Evolutionary conservation across 2,888 invertebrate species (phyloP).

Genomic region (Meloe dianella): DNA sequence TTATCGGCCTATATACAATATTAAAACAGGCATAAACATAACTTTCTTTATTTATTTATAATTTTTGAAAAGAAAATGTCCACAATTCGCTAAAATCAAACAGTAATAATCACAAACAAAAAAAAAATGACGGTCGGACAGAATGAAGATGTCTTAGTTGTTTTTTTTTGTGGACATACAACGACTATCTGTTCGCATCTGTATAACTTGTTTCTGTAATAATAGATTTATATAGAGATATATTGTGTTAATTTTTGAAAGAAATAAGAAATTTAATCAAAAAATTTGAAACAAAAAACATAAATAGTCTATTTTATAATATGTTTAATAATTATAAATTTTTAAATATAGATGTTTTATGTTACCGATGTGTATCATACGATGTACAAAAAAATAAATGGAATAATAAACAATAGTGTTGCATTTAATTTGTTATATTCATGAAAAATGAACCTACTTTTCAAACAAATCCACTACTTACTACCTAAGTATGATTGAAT

Average conservation of each 20-base stretch:
- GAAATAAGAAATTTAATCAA: neutral
- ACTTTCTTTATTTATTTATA: conserved; percentile 39
- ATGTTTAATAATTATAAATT: conserved; percentile 34
- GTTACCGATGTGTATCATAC: conserved; percentile 41
- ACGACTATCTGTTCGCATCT: conserved; percentile 39
- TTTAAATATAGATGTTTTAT: conserved; percentile 34
- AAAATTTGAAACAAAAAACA: neutral
- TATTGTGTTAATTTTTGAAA: neutral
- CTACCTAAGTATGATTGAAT: no score
- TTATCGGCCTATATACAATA: conserved; percentile 46
- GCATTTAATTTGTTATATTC: conserved; percentile 28
- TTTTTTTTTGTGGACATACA: conserved; percentile 38
- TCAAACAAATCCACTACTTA: neutral
- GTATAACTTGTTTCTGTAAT: conserved; percentile 21
- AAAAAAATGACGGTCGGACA: conserved; percentile 14
- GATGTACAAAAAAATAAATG: conserved; percentile 42
- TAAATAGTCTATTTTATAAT: conserved; percentile 38
- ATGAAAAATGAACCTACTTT: neutral
- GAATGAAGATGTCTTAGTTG: neutral
- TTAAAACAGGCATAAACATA: conserved; percentile 26
- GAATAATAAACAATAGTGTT: conserved; percentile 36
- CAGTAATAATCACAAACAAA: conserved; percentile 15
- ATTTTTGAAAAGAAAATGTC: conserved; percentile 38
- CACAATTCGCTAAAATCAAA: conserved; percentile 31
- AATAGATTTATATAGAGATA: neutral